Conservation (phyloP, 2,888 invertebrate species). For the Leptura quadrifasciata region DNA sequence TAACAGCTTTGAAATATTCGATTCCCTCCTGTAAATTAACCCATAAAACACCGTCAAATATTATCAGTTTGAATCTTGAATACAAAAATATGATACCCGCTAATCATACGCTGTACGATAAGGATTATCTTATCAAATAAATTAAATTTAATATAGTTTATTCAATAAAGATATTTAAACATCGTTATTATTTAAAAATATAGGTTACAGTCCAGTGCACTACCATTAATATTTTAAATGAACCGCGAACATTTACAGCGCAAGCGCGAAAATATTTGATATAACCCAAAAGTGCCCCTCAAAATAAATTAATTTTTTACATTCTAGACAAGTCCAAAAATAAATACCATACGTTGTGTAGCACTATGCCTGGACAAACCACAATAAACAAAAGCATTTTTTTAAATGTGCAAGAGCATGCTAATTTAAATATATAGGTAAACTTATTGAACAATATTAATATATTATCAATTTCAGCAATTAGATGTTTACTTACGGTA, state of each 20-base stretch:
- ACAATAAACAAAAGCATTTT: conserved; percentile 19
- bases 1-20: neutral
- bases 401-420: conserved; percentile 14
- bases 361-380: neutral
- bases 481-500: conserved; percentile 74
- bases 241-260: conserved; percentile 37
- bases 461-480: conserved; percentile 18
- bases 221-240: conserved; percentile 21
- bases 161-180: neutral
- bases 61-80: neutral
- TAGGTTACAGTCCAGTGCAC: neutral
- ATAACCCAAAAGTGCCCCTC: conserved; percentile 65
- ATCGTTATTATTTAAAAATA: neutral
- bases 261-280: conserved; percentile 48
- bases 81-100: neutral
- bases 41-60: neutral
- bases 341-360: neutral
- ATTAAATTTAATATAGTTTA: neutral
- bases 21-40: neutral
- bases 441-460: neutral
- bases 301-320: conserved; percentile 38
- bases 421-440: neutral
- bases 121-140: neutral
- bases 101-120: conserved; percentile 1
- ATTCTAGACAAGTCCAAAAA: conserved; percentile 15